Evolutionary conservation across 2,797 vertebrate species (phyloP), one percentile per base, ranked within the genome.

Genomic region (Rhodeus uyekii): DNA sequence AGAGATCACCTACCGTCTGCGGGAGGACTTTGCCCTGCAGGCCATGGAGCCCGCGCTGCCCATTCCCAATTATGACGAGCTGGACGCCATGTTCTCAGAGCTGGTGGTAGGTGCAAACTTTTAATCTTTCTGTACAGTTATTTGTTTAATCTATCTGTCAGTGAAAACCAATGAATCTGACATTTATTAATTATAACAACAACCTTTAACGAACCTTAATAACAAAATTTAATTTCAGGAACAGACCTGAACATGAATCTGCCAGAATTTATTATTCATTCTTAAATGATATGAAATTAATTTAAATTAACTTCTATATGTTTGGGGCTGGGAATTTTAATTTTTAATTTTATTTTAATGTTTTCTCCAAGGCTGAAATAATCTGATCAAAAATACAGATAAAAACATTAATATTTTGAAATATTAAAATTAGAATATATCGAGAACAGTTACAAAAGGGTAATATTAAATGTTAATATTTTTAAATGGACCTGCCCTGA

Each of bases 1-100:
- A 0, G 98, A 99, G 95, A 99, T 99, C 95, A 99, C 98, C 0
- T 99, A 99, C 91, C 95, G 94, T 82, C 95, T 99, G 72, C 94
- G 97, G 84, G 97, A 98, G 86, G 97, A 93, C 93, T 98, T 98
- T 0, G 96, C 96, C 16, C 93, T 99, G 89, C 98, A 98, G 93
- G 89, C 95, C 86, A 97, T 99, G 97, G 98, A 99, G 93, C 97
- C 98, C 0, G 83, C 96, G 0, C 91, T 99, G 87, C 98, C 98
- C 42, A 96, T 99, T 94, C 98, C 98, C 0, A 95, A 95, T 0
- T 94, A 93, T 60, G 97, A 99, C 55, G 98, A 99, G 89, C 94
- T 99, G 94, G 97, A 99, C 0, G 89, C 89, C 91, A 99, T 98
- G 96, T 99, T 99, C 91, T 95, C 96, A 0, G 98, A 99, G 92